Conservation (phyloP, 2,888 invertebrate species). For the Physocephala rufipes region DNA sequence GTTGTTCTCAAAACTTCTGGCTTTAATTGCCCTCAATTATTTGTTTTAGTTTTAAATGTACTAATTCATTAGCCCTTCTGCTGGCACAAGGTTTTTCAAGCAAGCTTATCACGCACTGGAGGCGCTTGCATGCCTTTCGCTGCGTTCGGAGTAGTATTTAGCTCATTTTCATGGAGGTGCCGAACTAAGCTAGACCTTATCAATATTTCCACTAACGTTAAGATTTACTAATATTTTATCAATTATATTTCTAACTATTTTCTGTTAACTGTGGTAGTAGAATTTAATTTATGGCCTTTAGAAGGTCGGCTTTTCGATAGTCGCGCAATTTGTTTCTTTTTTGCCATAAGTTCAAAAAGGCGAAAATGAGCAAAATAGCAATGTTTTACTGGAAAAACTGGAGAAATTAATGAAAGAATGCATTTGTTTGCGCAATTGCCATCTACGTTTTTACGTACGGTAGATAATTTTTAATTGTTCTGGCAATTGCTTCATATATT, state of each 20-base stretch:
- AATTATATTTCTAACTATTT: background rate
- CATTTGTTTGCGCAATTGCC: conserved; percentile 12
- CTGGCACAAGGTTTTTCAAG: too few relatives aligned
- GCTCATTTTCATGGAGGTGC: background rate
- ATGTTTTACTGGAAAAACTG: background rate
- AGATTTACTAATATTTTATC: background rate
- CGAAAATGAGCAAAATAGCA: background rate
- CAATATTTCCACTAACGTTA: background rate
- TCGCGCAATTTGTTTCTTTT: background rate
- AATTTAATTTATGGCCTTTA: background rate
- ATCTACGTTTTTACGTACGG: background rate
- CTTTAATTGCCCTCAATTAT: background rate
- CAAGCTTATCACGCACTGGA: too few relatives aligned
- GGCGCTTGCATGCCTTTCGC: too few relatives aligned
- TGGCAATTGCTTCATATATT: background rate
- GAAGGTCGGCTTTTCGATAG: background rate
- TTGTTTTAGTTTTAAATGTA: background rate
- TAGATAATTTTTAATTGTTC: background rate
- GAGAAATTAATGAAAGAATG: background rate
- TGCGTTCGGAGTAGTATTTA: too few relatives aligned
- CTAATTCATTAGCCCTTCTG: too few relatives aligned
- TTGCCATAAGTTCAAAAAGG: background rate
- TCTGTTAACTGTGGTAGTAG: background rate
- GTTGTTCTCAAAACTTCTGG: too few relatives aligned
- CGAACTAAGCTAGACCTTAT: background rate